A percentile compares a stretch with the other conserved stretches of the same genome.
Evolutionary conservation across 2,888 invertebrate species (phyloP).

Genomic region (Himalopsyche kuldschensis): DNA sequence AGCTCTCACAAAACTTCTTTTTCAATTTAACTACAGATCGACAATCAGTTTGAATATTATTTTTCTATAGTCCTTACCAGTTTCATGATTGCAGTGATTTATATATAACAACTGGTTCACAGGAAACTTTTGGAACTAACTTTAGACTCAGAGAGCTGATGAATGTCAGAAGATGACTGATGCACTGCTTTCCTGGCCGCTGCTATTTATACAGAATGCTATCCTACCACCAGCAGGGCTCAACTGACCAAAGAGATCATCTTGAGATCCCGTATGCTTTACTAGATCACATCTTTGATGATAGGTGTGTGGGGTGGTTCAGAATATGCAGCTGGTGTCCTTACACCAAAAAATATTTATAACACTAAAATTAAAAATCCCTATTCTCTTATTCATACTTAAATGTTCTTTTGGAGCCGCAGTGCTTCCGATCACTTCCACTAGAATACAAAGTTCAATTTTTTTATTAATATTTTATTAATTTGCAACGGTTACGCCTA

Average conservation of each 20-base stretch:
- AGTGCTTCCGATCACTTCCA: no score
- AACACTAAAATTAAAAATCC: no score
- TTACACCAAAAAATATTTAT: not conserved
- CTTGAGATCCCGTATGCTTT: conserved; percentile 22
- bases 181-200: conserved; percentile 24
- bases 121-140: not conserved
- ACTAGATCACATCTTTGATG: conserved; percentile 17
- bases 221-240: conserved; percentile 30
- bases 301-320: conserved; percentile 3
- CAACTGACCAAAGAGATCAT: conserved; percentile 31
- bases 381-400: no score
- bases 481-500: not conserved
- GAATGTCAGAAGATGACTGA: conserved; percentile 32
- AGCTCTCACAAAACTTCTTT: no score
- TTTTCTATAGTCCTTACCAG: conserved; percentile 11
- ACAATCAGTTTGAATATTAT: no score
- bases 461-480: no score
- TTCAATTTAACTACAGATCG: no score
- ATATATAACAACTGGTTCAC: not conserved
- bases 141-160: not conserved
- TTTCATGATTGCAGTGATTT: conserved; percentile 14
- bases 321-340: not conserved
- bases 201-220: conserved; percentile 31
- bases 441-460: no score
- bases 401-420: no score